Evolutionary conservation across 2,888 invertebrate genomes (phyloP).

Genomic region (Cephus runcator): DNA sequence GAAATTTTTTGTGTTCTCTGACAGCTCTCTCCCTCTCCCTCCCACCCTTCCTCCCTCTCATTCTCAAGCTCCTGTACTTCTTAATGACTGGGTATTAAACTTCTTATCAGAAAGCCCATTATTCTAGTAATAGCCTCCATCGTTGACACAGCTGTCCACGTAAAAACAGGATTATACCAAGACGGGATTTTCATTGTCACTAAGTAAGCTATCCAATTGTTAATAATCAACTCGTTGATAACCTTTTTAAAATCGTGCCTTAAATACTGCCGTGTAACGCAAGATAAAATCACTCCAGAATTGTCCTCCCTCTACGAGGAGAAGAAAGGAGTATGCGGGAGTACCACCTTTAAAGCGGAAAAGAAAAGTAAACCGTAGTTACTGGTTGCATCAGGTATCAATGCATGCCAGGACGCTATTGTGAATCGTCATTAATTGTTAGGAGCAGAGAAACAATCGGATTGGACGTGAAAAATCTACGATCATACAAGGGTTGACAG

Average conservation of each 20-base stretch:
- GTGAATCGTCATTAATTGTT: background rate
- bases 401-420: background rate
- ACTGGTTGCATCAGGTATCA: background rate
- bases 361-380: background rate
- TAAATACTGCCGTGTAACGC: background rate
- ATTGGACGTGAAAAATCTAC: background rate
- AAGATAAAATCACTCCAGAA: too few species aligned
- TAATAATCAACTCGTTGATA: background rate
- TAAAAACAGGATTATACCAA: background rate
- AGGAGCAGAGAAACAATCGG: background rate
- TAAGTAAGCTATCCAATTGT: background rate
- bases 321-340: background rate
- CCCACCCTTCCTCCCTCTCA: background rate
- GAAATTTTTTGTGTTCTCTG: background rate
- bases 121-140: conserved; percentile 43
- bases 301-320: background rate
- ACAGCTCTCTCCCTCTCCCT: background rate
- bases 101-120: conserved; percentile 47
- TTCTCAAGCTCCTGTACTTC: conserved; percentile 25
- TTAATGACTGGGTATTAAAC: conserved; percentile 38
- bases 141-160: conserved; percentile 30
- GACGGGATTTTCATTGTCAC: background rate
- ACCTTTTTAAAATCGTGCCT: background rate
- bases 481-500: background rate
- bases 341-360: background rate